A percentile compares a stretch with the other conserved stretches of the same genome.
These are phyloP conservation scores for Labeo rohita DNA, from an alignment of 2,113 vertebrate species.

Conservation along the genomic window DNA sequence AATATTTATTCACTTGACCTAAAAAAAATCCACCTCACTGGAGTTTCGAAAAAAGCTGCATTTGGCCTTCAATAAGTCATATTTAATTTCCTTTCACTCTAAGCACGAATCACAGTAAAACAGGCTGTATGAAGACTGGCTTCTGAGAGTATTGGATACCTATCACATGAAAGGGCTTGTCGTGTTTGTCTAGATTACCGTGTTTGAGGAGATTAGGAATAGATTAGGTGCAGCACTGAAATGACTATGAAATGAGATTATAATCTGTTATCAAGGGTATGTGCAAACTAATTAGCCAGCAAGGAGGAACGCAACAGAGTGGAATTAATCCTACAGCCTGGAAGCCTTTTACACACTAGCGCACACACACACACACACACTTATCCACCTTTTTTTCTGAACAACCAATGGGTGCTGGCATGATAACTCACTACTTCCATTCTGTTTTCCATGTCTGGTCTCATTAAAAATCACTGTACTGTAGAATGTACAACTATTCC, in stretches of 20 bases:
- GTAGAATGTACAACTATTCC: neutral
- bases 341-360: neutral
- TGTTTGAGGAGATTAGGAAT: conserved; percentile 43
- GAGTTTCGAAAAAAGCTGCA: conserved; percentile 54
- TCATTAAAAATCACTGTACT: conserved; percentile 3
- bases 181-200: conserved; percentile 38
- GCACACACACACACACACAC: neutral
- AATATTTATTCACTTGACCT: conserved; percentile 75
- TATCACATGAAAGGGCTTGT: conserved; percentile 41
- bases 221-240: conserved; percentile 26
- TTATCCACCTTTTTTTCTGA: neutral
- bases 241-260: conserved; percentile 41
- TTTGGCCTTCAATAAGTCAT: conserved; percentile 56
- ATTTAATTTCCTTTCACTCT: conserved; percentile 48
- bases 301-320: conserved; percentile 23
- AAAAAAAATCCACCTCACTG: conserved; percentile 64
- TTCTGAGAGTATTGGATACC: conserved; percentile 8
- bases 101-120: conserved; percentile 47
- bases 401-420: neutral
- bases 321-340: conserved; percentile 9
- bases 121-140: neutral
- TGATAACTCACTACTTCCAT: neutral
- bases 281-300: conserved; percentile 45
- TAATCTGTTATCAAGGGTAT: conserved; percentile 54
- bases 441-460: neutral